Conservation (phyloP, 1,140 invertebrate species). For the Drosophila repletoides region DNA sequence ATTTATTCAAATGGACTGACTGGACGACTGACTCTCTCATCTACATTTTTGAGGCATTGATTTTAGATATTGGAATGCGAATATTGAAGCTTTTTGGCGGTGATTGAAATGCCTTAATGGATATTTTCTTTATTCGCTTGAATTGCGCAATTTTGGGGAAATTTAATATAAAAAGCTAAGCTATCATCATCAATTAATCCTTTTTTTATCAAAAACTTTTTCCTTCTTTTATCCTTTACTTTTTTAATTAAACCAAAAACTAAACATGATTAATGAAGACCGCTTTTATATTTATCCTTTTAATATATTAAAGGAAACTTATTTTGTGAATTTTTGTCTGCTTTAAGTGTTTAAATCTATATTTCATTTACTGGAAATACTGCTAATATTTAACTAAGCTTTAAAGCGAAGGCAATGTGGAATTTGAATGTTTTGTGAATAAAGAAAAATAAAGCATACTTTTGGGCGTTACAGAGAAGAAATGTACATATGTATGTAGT, state of each 20-base stretch:
- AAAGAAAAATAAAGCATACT: constrained; percentile 38
- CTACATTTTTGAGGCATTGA: constrained; percentile 53
- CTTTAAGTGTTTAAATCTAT: not conserved
- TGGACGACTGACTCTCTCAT: constrained; percentile 12
- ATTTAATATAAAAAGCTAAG: too few species aligned
- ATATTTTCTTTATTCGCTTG: constrained; percentile 1
- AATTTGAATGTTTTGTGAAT: constrained; percentile 6
- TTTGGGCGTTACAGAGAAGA: constrained; percentile 27
- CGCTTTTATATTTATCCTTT: too few species aligned
- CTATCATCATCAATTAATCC: too few species aligned
- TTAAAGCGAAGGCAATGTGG: not conserved
- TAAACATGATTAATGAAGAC: too few species aligned
- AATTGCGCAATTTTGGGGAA: not conserved
- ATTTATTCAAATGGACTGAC: constrained; percentile 59
- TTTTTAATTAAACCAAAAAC: too few species aligned
- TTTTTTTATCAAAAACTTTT: too few species aligned
- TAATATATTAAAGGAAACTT: too few species aligned
- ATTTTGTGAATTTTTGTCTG: too few species aligned
- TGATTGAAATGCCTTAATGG: constrained; percentile 10
- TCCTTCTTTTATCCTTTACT: too few species aligned
- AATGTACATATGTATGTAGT: too few species aligned
- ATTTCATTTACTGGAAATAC: not conserved
- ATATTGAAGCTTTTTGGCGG: constrained; percentile 1
- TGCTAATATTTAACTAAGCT: not conserved
- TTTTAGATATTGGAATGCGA: constrained; percentile 35